phyloP scores from a whole-genome alignment of 2,888 invertebrate species.

The Lasioglossum figueresi region DNA sequence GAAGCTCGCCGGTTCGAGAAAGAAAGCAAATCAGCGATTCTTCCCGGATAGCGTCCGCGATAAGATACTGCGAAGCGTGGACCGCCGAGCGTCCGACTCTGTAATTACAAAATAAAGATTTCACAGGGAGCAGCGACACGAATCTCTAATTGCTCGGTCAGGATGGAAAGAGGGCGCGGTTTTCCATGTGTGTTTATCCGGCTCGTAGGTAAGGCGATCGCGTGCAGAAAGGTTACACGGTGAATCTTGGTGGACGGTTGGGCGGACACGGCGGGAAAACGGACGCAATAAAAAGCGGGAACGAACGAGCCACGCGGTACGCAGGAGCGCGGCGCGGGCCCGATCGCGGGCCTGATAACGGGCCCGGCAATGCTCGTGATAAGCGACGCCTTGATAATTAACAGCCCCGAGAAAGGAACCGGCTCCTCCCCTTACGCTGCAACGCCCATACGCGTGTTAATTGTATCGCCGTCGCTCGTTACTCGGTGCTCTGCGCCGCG shows the following conservation, averaged over 20 bases:
- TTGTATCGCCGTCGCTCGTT: slow-evolving; percentile 54
- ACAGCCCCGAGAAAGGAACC: slow-evolving; percentile 64
- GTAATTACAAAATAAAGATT: slow-evolving; percentile 41
- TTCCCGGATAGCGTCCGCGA: not conserved
- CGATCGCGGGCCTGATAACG: slow-evolving; percentile 52
- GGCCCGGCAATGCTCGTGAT: slow-evolving; percentile 37
- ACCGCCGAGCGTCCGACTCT: not conserved
- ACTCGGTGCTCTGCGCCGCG: not conserved
- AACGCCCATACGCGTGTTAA: slow-evolving; percentile 41
- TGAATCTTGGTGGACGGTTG: not conserved
- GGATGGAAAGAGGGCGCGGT: slow-evolving; percentile 25
- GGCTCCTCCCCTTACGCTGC: slow-evolving; percentile 58
- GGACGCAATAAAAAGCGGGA: slow-evolving; percentile 37
- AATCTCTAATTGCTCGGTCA: slow-evolving; percentile 47
- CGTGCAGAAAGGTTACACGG: slow-evolving; percentile 3
- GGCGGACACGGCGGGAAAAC: slow-evolving; percentile 29
- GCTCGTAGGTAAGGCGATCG: not conserved
- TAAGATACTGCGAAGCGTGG: not conserved
- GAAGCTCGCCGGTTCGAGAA: not conserved
- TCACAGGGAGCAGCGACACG: slow-evolving; percentile 45
- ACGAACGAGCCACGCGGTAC: slow-evolving; percentile 40
- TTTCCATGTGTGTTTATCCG: slow-evolving; percentile 25
- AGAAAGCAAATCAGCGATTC: slow-evolving; percentile 2
- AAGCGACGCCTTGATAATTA: slow-evolving; percentile 71
- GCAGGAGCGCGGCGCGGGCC: not conserved